These are phyloP conservation scores for Scaptomyza montana DNA, from an alignment of 1,140 invertebrate species.

Conservation along the genomic window DNA sequence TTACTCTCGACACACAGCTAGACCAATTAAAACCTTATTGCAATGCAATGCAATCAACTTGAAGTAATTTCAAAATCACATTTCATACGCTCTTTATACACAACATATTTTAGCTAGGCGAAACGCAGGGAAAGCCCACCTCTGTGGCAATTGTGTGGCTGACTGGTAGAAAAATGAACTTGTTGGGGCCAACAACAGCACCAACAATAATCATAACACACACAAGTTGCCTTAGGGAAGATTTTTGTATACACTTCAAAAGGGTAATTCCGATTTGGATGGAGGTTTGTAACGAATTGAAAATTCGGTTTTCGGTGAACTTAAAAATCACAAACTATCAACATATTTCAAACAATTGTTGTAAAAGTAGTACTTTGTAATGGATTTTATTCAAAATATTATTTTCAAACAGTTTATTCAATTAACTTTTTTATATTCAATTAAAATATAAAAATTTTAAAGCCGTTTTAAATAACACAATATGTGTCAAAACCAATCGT, in stretches of 20 bases:
- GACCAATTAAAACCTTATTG: constrained; percentile 60
- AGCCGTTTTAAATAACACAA: too few relatives aligned
- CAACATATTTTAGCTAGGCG: constrained; percentile 30
- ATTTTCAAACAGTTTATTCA: too few relatives aligned
- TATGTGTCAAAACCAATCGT: too few relatives aligned
- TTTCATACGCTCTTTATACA: constrained; percentile 37
- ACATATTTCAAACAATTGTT: too few relatives aligned
- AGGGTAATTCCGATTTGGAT: not conserved
- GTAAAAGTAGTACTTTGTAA: too few relatives aligned
- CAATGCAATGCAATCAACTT: constrained; percentile 53
- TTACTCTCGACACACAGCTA: constrained; percentile 20
- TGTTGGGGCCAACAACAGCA: constrained; percentile 24
- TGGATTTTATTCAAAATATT: too few relatives aligned
- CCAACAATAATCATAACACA: constrained; percentile 5
- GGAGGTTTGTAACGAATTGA: not conserved
- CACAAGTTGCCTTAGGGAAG: constrained; percentile 51
- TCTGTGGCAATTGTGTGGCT: constrained; percentile 59
- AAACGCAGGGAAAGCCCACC: not conserved
- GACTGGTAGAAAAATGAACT: constrained; percentile 72
- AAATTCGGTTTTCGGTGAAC: not conserved
- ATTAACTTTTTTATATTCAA: too few relatives aligned
- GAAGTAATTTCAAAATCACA: constrained; percentile 60
- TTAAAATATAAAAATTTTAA: too few relatives aligned
- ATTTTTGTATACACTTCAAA: constrained; percentile 12
- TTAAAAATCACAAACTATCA: too few relatives aligned